Percentiles rank a stretch among this genome's conserved stretches.
Conservation (phyloP, 2,113 vertebrate genomes). For the Pristiophorus japonicus region DNA sequence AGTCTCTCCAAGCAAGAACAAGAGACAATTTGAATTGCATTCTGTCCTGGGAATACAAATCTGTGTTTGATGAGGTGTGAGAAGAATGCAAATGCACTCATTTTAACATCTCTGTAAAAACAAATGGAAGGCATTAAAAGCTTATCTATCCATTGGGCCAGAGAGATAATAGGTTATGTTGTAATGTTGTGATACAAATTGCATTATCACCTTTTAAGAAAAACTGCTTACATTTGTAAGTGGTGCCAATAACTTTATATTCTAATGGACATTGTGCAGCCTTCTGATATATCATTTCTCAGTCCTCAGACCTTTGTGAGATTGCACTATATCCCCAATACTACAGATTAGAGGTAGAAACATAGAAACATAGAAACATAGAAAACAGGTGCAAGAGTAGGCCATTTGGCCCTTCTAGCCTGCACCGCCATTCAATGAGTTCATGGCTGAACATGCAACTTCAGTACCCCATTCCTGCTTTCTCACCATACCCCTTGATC, state of each 20-base stretch:
- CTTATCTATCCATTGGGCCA: background rate
- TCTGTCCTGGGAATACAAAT: background rate
- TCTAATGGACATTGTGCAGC: background rate
- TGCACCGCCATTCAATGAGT: no score
- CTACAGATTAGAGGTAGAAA: background rate
- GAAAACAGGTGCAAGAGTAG: no score
- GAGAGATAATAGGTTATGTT: background rate
- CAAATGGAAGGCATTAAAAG: conserved; percentile 3
- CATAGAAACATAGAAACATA: no score
- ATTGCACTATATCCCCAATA: background rate
- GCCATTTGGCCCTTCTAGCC: no score
- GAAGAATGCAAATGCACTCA: conserved; percentile 14
- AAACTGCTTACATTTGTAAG: background rate
- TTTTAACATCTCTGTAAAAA: background rate
- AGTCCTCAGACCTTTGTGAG: background rate
- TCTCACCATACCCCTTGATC: no score
- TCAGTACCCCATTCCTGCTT: no score
- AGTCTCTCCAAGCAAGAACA: background rate
- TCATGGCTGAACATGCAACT: no score
- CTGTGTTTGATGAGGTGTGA: background rate
- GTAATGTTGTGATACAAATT: background rate
- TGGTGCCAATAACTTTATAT: background rate
- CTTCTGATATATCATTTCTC: background rate
- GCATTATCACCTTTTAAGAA: background rate
- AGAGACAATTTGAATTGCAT: background rate